A percentile compares a stretch with the other conserved stretches of the same genome.
These are phyloP conservation scores for Thelaira solivaga DNA, from an alignment of 2,888 invertebrate species.

Conservation along the genomic window DNA sequence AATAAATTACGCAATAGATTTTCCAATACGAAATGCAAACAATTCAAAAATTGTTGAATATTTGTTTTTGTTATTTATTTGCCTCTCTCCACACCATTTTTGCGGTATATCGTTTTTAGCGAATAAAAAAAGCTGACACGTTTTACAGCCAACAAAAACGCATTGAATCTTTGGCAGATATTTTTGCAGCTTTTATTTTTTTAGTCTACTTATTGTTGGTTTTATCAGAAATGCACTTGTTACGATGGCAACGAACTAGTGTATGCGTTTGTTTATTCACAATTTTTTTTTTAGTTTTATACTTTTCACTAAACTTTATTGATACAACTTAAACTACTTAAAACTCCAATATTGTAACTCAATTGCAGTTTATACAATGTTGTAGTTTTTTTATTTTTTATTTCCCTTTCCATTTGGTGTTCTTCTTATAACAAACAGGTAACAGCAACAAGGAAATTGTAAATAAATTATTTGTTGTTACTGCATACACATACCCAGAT, in stretches of 20 bases:
- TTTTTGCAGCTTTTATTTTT: neutral
- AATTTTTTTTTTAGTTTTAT: neutral
- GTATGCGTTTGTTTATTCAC: neutral
- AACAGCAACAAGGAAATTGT: neutral
- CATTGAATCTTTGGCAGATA: constrained; percentile 5
- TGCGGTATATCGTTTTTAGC: neutral
- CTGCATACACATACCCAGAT: neutral
- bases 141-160: constrained; percentile 40
- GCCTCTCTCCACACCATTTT: neutral
- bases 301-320: constrained; percentile 24
- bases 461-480: constrained; percentile 5
- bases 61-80: neutral
- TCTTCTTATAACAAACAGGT: too few species aligned
- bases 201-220: neutral
- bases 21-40: neutral
- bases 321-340: constrained; percentile 14
- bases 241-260: constrained; percentile 3
- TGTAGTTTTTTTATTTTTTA: neutral
- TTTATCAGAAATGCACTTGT: neutral
- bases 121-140: constrained; percentile 45
- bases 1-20: neutral
- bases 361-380: constrained; percentile 1
- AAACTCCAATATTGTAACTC: constrained; percentile 20
- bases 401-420: too few species aligned
- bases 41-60: neutral